These are phyloP conservation scores for Fratercula arctica DNA, from an alignment of 2,797 vertebrate species.

Conservation along the genomic window DNA sequence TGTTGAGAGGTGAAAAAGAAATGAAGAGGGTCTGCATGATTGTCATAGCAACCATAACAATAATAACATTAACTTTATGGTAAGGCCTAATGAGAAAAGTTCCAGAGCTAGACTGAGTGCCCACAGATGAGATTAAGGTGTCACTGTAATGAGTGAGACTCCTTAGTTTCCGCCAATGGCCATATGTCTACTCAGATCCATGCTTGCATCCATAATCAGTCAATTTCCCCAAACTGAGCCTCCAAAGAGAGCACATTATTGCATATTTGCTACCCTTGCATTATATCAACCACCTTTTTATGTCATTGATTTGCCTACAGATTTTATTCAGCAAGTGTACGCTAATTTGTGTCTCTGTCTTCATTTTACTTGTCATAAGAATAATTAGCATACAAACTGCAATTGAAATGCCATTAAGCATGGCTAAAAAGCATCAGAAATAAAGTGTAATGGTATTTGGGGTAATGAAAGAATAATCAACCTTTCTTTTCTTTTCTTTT, in stretches of 20 bases:
- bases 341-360: neutral
- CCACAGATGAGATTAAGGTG: neutral
- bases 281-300: neutral
- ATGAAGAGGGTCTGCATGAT: neutral
- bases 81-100: neutral
- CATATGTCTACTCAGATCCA: neutral
- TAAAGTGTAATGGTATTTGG: neutral
- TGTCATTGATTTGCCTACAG: neutral
- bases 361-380: neutral
- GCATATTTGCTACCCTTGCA: neutral
- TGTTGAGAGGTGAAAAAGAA: neutral
- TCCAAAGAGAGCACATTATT: neutral
- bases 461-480: neutral
- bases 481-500: neutral
- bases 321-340: neutral
- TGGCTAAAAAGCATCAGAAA: neutral
- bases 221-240: neutral
- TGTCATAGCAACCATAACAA: neutral
- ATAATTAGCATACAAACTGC: neutral
- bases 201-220: neutral
- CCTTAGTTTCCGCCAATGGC: neutral
- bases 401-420: neutral
- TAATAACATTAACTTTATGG: neutral
- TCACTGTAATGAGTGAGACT: neutral
- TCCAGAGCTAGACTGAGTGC: neutral